Evolutionary conservation across 2,113 vertebrate genomes (phyloP).

Genomic region (Ctenomys sociabilis): DNA sequence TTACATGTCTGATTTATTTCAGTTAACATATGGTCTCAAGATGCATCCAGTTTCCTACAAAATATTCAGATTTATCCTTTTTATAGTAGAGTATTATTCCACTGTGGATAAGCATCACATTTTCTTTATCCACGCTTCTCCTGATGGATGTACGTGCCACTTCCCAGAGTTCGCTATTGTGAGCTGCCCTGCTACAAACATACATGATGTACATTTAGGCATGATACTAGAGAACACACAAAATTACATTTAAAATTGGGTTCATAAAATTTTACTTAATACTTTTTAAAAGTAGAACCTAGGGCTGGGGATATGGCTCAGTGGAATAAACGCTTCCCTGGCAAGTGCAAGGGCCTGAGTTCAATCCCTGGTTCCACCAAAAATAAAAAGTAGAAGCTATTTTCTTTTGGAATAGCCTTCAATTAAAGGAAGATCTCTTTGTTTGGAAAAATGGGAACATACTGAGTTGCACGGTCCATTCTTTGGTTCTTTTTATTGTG

Average conservation of each 20-base stretch:
- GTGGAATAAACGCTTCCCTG: no score
- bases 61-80: neutral
- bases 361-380: no score
- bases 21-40: neutral
- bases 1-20: neutral
- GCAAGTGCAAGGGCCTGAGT: no score
- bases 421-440: neutral
- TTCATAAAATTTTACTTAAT: neutral
- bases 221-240: neutral
- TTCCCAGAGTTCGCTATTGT: neutral
- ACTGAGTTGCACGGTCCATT: fast-evolving
- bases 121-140: neutral
- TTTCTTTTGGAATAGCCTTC: neutral
- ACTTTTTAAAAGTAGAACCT: neutral
- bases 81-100: neutral
- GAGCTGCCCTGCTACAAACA: neutral
- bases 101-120: neutral
- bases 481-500: neutral
- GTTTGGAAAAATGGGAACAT: neutral
- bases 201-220: neutral
- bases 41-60: neutral
- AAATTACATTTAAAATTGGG: neutral
- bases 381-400: neutral
- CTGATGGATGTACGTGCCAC: neutral
- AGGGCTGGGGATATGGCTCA: no score